A percentile compares a stretch with the other conserved stretches of the same genome.
Conservation (phyloP, 2,888 invertebrate genomes). For the Hydriomena furcata region DNA sequence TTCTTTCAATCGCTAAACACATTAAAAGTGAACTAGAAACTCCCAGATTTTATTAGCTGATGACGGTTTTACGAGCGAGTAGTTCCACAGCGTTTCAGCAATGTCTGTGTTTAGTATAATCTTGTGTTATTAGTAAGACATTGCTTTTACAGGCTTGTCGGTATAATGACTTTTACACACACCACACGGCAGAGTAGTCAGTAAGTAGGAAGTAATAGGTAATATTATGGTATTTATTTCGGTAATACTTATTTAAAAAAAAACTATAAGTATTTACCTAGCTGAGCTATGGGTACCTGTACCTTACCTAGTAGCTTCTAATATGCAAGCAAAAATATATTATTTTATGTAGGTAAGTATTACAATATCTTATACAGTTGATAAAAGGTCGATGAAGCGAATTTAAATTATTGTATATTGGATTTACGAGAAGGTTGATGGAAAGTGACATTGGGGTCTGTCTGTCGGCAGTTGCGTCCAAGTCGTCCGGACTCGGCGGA, state of each 20-base stretch:
- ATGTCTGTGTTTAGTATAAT: constrained; percentile 15
- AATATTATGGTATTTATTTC: too few relatives aligned
- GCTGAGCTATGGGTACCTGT: too few relatives aligned
- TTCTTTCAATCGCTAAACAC: constrained; percentile 21
- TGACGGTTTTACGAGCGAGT: constrained; percentile 22
- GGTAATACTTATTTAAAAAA: too few relatives aligned
- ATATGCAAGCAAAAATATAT: too few relatives aligned
- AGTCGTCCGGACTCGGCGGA: constrained; percentile 44
- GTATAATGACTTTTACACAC: constrained; percentile 8
- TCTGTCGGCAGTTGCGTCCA: constrained; percentile 32
- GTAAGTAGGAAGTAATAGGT: too few relatives aligned
- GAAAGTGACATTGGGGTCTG: constrained; percentile 29
- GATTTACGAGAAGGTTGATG: constrained; percentile 29
- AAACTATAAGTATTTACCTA: too few relatives aligned
- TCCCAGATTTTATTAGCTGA: constrained; percentile 20
- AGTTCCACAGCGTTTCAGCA: constrained; percentile 20
- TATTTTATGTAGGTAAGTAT: too few relatives aligned
- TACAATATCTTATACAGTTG: too few relatives aligned
- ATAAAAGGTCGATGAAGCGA: constrained; percentile 21
- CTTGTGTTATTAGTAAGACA: constrained; percentile 1
- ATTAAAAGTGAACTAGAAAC: constrained; percentile 24
- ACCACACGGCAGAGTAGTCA: too few relatives aligned
- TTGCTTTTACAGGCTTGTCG: constrained; percentile 4
- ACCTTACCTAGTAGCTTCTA: too few relatives aligned
- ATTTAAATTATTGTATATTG: constrained; percentile 24